Percentiles rank a stretch among this genome's conserved stretches.
Evolutionary conservation across 2,113 vertebrate genomes (phyloP).

Genomic region (Gavia stellata): DNA sequence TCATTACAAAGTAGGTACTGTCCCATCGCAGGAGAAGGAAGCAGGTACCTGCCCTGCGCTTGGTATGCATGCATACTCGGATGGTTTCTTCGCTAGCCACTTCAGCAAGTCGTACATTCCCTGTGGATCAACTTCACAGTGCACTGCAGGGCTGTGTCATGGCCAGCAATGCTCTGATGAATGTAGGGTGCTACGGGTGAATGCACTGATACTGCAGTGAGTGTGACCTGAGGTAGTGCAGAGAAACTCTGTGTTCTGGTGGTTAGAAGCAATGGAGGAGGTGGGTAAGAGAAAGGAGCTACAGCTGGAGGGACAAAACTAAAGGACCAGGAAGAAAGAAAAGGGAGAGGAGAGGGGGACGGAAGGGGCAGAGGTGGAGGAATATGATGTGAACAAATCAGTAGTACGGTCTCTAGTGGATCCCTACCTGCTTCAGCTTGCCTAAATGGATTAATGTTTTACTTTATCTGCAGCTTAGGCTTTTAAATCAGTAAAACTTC

Average conservation of each 20-base stretch:
- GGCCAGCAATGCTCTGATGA: neutral
- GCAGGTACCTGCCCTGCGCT: neutral
- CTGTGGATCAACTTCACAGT: neutral
- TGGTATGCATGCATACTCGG: accelerated
- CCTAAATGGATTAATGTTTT: neutral
- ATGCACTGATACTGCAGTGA: accelerated
- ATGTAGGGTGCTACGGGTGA: neutral
- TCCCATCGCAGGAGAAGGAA: neutral
- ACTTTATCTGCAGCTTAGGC: neutral
- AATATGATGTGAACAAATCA: neutral
- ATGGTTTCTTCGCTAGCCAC: neutral
- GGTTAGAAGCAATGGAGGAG: neutral
- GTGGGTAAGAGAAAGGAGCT: neutral
- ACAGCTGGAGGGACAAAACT: neutral
- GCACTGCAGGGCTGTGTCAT: neutral
- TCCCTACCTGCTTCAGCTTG: neutral
- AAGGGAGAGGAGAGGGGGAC: accelerated
- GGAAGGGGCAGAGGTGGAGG: neutral
- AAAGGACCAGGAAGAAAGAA: neutral
- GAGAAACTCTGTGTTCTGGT: neutral
- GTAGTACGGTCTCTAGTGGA: neutral
- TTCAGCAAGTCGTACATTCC: neutral
- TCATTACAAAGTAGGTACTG: neutral
- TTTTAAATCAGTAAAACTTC: neutral
- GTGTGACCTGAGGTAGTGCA: neutral